Evolutionary conservation across 1,140 invertebrate genomes (phyloP).

Genomic region (Diabrotica undecimpunctata): DNA sequence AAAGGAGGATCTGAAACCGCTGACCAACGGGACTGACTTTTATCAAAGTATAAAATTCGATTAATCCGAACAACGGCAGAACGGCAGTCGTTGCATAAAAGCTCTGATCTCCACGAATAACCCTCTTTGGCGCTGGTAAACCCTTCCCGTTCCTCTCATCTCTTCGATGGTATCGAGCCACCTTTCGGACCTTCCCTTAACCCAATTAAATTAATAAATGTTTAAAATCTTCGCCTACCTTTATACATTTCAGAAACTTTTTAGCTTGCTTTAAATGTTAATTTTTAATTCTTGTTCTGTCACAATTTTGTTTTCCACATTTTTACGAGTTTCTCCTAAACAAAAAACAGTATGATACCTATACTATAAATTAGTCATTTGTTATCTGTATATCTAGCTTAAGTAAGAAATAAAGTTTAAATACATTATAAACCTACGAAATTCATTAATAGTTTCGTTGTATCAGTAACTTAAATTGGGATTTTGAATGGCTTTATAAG

Average conservation of each 20-base stretch:
- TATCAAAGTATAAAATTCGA: slow-evolving; percentile 38
- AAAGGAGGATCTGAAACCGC: slow-evolving; percentile 29
- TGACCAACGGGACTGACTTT: slow-evolving; percentile 33
- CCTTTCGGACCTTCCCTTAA: slow-evolving; percentile 34
- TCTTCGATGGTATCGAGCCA: background rate
- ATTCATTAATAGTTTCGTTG: too few species aligned
- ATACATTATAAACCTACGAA: too few species aligned
- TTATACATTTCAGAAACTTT: slow-evolving; percentile 30
- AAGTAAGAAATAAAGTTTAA: too few species aligned
- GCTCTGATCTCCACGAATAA: slow-evolving; percentile 33
- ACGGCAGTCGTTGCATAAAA: slow-evolving; percentile 27
- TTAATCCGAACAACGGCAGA: slow-evolving; percentile 32
- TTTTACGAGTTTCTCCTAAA: too few species aligned
- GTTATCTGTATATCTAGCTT: too few species aligned
- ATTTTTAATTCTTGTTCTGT: too few species aligned
- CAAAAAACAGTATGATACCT: too few species aligned
- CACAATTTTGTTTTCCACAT: too few species aligned
- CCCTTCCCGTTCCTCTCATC: background rate
- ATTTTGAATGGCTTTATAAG: too few species aligned
- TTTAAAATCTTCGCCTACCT: slow-evolving; percentile 31
- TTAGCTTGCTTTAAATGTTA: too few species aligned
- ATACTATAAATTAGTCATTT: too few species aligned
- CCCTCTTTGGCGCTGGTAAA: slow-evolving; percentile 16
- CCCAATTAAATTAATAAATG: slow-evolving; percentile 37
- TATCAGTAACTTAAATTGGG: too few species aligned